Base-by-base conservation (phyloP, 2,797 vertebrate species). In the Cirrhinus mrigala region DNA sequence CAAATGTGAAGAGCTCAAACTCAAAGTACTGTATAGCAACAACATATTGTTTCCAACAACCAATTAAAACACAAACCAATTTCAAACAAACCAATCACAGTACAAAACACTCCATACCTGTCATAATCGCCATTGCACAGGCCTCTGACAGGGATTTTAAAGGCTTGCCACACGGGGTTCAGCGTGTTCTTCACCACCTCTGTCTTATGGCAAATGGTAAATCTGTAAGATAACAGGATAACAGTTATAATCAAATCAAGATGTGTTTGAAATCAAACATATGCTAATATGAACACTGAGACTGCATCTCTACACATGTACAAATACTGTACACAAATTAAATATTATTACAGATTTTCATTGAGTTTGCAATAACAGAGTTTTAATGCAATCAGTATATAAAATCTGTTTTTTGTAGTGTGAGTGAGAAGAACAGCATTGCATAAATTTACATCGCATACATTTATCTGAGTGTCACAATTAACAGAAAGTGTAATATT, bases 91-190 rank as follows among this genome's bases (percentile, higher is more conserved):
- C 50, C 46, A 40, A 50, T 68, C 10, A n/a, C 40, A 75, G 37
- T 33, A 54, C 18, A 24, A 46, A 70, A 22, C 29, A 83, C 24
- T 71, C 11, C 93, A 89, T 92, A 97, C 97, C 97, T 95, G 94
- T 98, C 97, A 64, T 96, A 96, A 91, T 98, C 97, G 52, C 97
- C 97, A 27, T 98, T 98, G 91, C 97, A 98, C 87, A 98, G 95
- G 56, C 97, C 96, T 88, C 97, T 95, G 56, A 97, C 97, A 0
- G 97, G 96, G 85, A 98, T 96, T 92, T 97, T 97, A 91, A 98
- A 98, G 58, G 97, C 97, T 90, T 98, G 97, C 97, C 97, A 98
- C 82, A 98, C 97, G 0, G 97, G 97, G 91, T 98, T 98, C 90
- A 98, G 87, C 0, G 97, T 98, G 89, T 97, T 97, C 94, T 98